phyloP scores from a whole-genome alignment of 2,113 vertebrate genomes.

The Sus scrofa region T2T-Sscrofa CM000819.6:108818501-108819000 shows the following conservation, averaged over 20 bases:
- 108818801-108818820: neutral
- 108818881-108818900: neutral
- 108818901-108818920: neutral
- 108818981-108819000: neutral
- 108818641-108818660: too few relatives aligned
- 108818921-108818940: neutral
- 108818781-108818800: neutral
- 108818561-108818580: too few relatives aligned
- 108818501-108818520: too few relatives aligned
- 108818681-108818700: neutral
- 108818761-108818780: neutral
- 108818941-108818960: neutral
- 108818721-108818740: neutral
- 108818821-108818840: neutral
- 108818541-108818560: too few relatives aligned
- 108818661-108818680: too few relatives aligned
- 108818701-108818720: neutral
- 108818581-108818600: too few relatives aligned
- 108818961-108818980: neutral
- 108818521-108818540: too few relatives aligned
- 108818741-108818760: neutral
- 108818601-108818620: too few relatives aligned
- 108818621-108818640: too few relatives aligned
- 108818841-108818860: neutral
- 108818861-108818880: neutral